phyloP scores from a whole-genome alignment of 64 coral and sea anemone genomes.

The Dendrophyllia cribrosa region DNA sequence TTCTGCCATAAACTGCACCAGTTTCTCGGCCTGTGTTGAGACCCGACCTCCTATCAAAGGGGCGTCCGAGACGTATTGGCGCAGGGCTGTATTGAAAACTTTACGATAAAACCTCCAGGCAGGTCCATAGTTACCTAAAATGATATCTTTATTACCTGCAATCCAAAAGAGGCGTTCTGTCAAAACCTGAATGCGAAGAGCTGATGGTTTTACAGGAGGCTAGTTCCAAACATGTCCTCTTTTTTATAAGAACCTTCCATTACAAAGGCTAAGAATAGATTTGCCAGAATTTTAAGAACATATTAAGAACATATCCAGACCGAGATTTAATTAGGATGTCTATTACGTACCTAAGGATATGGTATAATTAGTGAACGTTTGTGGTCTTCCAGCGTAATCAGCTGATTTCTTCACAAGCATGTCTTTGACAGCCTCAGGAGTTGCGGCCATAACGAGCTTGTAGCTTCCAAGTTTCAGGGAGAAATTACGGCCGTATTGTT shows the following conservation, averaged over 20 bases:
- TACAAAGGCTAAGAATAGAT: too few species aligned
- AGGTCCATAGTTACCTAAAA: conserved; percentile 47
- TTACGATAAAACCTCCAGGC: conserved; percentile 72
- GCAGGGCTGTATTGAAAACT: conserved; percentile 56
- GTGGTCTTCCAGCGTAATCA: conserved; percentile 60
- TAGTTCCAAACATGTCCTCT: too few species aligned
- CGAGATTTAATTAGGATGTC: too few species aligned
- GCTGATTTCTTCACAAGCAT: conserved; percentile 50
- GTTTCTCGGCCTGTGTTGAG: conserved; percentile 4
- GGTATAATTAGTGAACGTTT: conserved; percentile 25
- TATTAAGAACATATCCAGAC: too few species aligned
- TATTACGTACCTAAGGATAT: conserved; percentile 34
- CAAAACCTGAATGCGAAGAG: too few species aligned
- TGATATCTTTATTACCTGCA: conserved; percentile 62
- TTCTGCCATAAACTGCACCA: conserved; percentile 22
- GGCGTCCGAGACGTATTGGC: conserved; percentile 49
- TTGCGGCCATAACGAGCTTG: conserved; percentile 40
- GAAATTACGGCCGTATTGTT: conserved; percentile 24
- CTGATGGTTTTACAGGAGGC: too few species aligned
- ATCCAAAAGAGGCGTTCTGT: too few species aligned
- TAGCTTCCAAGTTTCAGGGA: conserved; percentile 65
- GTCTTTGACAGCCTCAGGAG: conserved; percentile 51
- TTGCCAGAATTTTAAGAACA: too few species aligned
- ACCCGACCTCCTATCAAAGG: conserved; percentile 27
- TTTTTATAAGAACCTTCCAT: too few species aligned